A percentile compares a stretch with the other conserved stretches of the same genome.
These are phyloP conservation scores for Peromyscus leucopus DNA, from an alignment of 2,113 vertebrate species.

Conservation along the genomic window DNA sequence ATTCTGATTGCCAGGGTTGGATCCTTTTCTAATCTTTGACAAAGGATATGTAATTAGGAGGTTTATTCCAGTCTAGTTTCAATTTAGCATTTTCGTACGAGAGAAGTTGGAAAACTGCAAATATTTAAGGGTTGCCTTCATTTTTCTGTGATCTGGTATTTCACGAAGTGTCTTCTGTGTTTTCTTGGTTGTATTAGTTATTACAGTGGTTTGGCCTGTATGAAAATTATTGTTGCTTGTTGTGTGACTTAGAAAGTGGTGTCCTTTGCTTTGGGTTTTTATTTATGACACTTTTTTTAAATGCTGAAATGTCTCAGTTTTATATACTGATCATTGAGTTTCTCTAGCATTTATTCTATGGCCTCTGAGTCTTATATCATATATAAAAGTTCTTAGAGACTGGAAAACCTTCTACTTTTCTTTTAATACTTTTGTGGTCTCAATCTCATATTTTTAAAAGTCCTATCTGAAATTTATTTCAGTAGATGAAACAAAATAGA, in stretches of 20 bases:
- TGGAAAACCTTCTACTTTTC: neutral
- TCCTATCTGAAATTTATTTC: neutral
- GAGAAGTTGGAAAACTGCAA: neutral
- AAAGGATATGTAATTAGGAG: neutral
- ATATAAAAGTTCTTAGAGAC: neutral
- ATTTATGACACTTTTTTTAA: neutral
- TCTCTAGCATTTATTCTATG: neutral
- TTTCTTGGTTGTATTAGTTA: neutral
- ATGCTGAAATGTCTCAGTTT: slow-evolving; percentile 1
- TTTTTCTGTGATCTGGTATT: neutral
- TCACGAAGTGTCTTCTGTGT: neutral
- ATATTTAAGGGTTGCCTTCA: neutral
- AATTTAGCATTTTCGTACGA: neutral
- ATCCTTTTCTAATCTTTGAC: neutral
- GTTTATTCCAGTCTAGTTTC: neutral
- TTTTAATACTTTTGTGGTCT: neutral
- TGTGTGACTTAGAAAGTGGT: neutral
- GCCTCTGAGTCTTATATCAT: neutral
- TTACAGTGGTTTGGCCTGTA: neutral
- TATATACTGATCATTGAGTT: neutral
- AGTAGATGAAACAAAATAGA: neutral
- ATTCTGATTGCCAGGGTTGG: neutral
- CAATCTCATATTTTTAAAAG: slow-evolving; percentile 18
- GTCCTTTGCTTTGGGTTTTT: neutral
- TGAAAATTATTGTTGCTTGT: neutral